Conservation (phyloP, 2,888 invertebrate species). For the Zeuzera pyrina region DNA sequence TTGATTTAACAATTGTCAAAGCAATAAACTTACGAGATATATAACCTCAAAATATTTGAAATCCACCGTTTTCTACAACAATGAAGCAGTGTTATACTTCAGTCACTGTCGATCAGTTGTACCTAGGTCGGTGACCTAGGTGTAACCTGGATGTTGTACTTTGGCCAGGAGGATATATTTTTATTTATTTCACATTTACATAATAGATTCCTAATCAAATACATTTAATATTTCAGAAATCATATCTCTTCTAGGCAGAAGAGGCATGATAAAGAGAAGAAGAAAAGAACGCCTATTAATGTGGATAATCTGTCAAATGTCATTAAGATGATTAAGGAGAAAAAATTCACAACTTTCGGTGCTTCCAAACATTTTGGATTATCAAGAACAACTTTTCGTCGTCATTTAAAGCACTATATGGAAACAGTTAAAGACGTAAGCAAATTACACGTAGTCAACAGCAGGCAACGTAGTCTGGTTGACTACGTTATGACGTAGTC, state of each 20-base stretch:
- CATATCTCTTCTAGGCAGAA: too few relatives aligned
- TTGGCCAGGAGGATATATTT: slow-evolving; percentile 5
- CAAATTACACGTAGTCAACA: slow-evolving; percentile 12
- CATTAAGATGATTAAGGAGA: slow-evolving; percentile 11
- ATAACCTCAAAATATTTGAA: slow-evolving; percentile 6
- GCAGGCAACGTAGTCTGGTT: slow-evolving; percentile 9
- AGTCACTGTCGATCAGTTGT: slow-evolving; percentile 10
- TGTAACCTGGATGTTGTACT: slow-evolving; percentile 3
- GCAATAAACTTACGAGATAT: background rate
- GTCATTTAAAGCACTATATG: slow-evolving; percentile 7
- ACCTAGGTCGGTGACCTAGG: slow-evolving; percentile 7
- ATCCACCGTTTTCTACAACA: slow-evolving; percentile 5
- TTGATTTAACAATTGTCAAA: slow-evolving; percentile 11
- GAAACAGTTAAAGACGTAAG: slow-evolving; percentile 13
- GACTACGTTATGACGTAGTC: slow-evolving; percentile 4
- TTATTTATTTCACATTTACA: background rate
- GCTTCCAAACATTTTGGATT: slow-evolving; percentile 14
- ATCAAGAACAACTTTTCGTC: slow-evolving; percentile 12
- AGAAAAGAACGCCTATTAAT: slow-evolving; percentile 9
- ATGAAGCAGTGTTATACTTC: slow-evolving; percentile 8
- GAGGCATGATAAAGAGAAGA: slow-evolving; percentile 8
- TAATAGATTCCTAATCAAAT: slow-evolving; percentile 4
- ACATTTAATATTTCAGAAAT: too few relatives aligned
- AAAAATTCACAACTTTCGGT: slow-evolving; percentile 12
- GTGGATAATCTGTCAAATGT: slow-evolving; percentile 11